These are phyloP conservation scores for Linnaemya vulpina DNA, from an alignment of 2,888 invertebrate genomes.

Conservation along the genomic window DNA sequence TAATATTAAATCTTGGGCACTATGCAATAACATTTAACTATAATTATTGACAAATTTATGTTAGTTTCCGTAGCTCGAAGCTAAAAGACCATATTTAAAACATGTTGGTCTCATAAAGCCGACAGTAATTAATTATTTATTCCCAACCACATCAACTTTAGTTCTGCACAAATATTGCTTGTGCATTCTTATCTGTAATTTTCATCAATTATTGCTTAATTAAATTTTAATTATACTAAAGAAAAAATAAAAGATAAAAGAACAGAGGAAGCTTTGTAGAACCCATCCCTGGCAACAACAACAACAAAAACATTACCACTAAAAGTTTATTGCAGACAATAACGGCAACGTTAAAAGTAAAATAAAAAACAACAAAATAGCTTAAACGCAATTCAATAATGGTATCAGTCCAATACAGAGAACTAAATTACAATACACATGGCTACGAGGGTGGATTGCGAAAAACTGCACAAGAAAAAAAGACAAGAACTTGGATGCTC, in stretches of 20 bases:
- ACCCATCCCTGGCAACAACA: slow-evolving; percentile 39
- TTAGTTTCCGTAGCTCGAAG: neutral
- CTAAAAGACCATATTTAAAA: neutral
- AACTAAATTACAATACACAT: slow-evolving; percentile 2
- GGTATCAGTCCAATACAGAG: slow-evolving; percentile 28
- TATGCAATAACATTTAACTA: neutral
- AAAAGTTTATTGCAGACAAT: slow-evolving; percentile 15
- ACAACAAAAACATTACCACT: slow-evolving; percentile 3
- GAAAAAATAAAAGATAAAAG: neutral
- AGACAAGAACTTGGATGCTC: too few relatives aligned
- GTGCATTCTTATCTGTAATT: slow-evolving; percentile 28
- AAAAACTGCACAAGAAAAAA: too few relatives aligned
- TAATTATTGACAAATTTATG: neutral
- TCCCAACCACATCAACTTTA: slow-evolving; percentile 27
- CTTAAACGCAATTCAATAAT: slow-evolving; percentile 38
- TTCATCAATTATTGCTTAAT: slow-evolving; percentile 55
- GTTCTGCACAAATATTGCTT: slow-evolving; percentile 12
- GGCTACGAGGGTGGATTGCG: neutral
- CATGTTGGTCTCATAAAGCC: neutral
- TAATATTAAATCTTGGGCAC: too few relatives aligned
- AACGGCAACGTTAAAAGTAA: neutral
- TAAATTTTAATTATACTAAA: slow-evolving; percentile 55
- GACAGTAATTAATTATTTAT: slow-evolving; percentile 9
- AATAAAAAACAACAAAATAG: slow-evolving; percentile 10
- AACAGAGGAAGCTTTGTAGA: slow-evolving; percentile 16